Evolutionary conservation across 2,113 vertebrate genomes (phyloP).

Genomic region (Bubo blakistoni): DNA sequence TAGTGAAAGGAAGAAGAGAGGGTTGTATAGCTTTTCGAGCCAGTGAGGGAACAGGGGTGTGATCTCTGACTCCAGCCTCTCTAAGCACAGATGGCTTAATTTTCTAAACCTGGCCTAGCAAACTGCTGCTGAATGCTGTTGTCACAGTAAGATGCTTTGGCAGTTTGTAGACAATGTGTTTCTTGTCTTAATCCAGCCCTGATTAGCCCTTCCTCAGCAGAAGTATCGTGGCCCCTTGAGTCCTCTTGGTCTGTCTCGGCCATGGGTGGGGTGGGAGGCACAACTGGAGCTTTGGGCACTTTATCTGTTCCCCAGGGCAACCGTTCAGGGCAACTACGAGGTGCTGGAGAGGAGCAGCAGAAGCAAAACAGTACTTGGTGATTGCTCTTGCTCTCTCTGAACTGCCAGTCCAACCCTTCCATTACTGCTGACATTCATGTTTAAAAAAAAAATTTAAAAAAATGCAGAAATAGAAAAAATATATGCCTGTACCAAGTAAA

Average conservation of each 20-base stretch:
- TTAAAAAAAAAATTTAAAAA: neutral
- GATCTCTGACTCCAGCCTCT: neutral
- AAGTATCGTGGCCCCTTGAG: neutral
- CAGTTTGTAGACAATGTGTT: neutral
- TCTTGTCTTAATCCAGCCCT: neutral
- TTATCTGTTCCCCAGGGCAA: neutral
- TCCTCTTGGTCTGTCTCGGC: neutral
- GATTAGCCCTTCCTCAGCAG: neutral
- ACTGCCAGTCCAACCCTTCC: neutral
- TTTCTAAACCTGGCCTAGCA: neutral
- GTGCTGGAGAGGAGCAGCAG: neutral
- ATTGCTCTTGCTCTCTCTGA: neutral
- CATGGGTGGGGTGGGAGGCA: fast-evolving
- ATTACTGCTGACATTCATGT: neutral
- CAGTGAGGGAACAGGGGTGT: neutral
- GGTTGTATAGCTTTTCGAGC: neutral
- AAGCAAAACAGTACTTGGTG: neutral
- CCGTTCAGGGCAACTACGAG: fast-evolving
- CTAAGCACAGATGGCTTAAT: neutral
- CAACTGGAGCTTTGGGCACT: neutral
- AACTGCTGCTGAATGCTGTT: neutral
- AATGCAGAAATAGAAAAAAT: neutral
- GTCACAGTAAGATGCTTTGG: neutral
- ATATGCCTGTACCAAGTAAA: neutral
- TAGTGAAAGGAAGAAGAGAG: neutral